Evolutionary conservation across 2,797 vertebrate species (phyloP).

Genomic region (Argyrosomus regius): DNA sequence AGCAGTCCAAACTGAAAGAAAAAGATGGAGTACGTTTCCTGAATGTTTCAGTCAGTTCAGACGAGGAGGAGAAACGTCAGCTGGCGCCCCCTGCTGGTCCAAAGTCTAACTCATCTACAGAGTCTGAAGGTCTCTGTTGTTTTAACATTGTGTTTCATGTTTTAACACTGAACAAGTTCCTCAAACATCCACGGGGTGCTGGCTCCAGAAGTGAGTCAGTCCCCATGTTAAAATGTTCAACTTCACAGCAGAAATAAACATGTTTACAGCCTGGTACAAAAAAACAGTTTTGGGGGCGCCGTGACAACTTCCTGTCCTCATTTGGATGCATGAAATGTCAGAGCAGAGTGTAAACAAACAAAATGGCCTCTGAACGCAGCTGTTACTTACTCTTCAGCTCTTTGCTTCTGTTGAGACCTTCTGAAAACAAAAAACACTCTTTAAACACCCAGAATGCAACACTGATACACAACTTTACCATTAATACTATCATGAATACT

Average conservation of each 20-base stretch:
- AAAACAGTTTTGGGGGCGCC: conserved; percentile 35
- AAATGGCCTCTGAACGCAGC: conserved; percentile 61
- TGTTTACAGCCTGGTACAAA: too few relatives aligned
- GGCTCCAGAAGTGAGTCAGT: neutral
- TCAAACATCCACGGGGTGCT: too few relatives aligned
- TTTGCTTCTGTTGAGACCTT: conserved; percentile 88
- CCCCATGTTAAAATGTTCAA: too few relatives aligned
- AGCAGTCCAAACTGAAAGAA: conserved; percentile 54
- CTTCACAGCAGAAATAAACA: too few relatives aligned
- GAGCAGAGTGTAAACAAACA: conserved; percentile 45
- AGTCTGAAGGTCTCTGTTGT: neutral
- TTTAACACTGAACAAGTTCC: too few relatives aligned
- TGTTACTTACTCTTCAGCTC: conserved; percentile 87
- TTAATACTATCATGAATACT: too few relatives aligned
- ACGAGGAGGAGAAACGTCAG: conserved; percentile 36
- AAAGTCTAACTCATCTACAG: neutral
- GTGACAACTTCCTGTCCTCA: conserved; percentile 39
- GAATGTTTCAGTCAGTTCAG: conserved; percentile 40
- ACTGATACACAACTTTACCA: neutral
- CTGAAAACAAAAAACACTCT: conserved; percentile 83
- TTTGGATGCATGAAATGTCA: conserved; percentile 54
- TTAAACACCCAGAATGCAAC: conserved; percentile 57
- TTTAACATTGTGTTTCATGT: neutral
- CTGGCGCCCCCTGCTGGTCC: conserved; percentile 41
- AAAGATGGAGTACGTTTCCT: conserved; percentile 34